Conservation (phyloP, 2,888 invertebrate species). For the Stratiomys singularior region DNA sequence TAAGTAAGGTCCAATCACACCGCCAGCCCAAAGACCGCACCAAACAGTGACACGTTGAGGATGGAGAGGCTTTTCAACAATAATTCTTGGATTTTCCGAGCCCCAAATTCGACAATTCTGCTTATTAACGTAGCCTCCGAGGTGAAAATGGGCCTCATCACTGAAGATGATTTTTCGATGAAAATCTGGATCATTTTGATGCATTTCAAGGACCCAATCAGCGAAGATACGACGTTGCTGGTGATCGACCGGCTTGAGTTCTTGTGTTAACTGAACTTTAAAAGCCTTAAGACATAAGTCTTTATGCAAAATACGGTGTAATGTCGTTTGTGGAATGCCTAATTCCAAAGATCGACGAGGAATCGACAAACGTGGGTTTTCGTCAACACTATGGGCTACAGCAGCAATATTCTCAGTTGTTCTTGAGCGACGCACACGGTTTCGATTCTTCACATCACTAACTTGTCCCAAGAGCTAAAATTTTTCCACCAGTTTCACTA, state of each 20-base stretch:
- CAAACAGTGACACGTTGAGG: neutral
- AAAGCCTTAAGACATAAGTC: too few species aligned
- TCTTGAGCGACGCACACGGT: too few species aligned
- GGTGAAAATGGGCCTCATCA: constrained; percentile 13
- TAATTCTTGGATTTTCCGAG: neutral
- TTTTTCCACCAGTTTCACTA: too few species aligned
- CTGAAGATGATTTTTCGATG: constrained; percentile 1
- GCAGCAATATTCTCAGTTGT: too few species aligned
- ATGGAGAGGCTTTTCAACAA: constrained; percentile 10
- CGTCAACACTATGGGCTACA: too few species aligned
- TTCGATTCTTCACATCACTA: too few species aligned
- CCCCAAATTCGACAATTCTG: constrained; percentile 12
- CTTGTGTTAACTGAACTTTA: constrained; percentile 53
- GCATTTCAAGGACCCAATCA: constrained; percentile 21
- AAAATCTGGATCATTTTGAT: neutral
- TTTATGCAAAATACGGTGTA: too few species aligned
- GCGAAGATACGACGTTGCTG: constrained; percentile 44
- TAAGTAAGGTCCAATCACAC: neutral
- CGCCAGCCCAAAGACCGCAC: constrained; percentile 10
- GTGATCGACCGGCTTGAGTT: constrained; percentile 9
- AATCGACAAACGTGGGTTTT: too few species aligned
- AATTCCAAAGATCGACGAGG: too few species aligned
- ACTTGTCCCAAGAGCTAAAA: too few species aligned
- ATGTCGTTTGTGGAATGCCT: too few species aligned
- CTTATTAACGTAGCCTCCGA: constrained; percentile 15